Base-by-base conservation (phyloP, 2,797 vertebrate genomes). In the Characodon lateralis region DNA sequence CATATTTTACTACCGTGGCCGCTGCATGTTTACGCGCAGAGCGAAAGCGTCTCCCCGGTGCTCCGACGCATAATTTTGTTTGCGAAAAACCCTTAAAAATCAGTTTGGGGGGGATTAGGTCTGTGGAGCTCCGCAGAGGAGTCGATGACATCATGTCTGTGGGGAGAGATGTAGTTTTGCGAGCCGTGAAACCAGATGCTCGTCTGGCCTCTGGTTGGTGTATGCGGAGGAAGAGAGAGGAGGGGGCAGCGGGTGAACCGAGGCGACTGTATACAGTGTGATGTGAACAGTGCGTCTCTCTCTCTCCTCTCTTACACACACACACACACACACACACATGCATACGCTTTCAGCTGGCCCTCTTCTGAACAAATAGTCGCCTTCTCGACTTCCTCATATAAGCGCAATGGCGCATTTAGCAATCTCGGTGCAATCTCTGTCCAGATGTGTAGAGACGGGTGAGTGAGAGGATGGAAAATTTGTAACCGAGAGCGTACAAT, bases 101-200 rank as follows among this genome's bases (percentile, higher is more conserved):
- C 24, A 16, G 24, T 69, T 69, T 43, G 39, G 41, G 41, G 31
- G 41, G 77, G 72, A 81, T 74, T 75, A 74, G 72, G 83, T 59
- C 63, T 83, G 86, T 75, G 78, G 76, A 78, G 73, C 82, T 85
- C 87, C 85, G 89, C 89, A 91, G 85, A 90, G 84, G 83, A 91
- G 78, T 91, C 87, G 84, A 93, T 93, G 93, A 93, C 93, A 93
- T 94, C 93, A 93, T 93, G 93, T 93, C 91, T 93, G 85, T 86
- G 82, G 85, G 82, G 86, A 78, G 69, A 79, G 84, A 70, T 83
- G 83, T 88, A 86, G 83, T 88, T 93, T 92, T 82, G 73, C 76
- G 89, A 86, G 88, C 82, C 75, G 88, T 90, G 88, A 86, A 91
- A 93, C 91, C 92, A 95, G 92, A 94, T 94, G 92, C 89, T 90